These are phyloP conservation scores for Coenonympha glycerion DNA, from an alignment of 2,888 invertebrate genomes.

Conservation along the genomic window DNA sequence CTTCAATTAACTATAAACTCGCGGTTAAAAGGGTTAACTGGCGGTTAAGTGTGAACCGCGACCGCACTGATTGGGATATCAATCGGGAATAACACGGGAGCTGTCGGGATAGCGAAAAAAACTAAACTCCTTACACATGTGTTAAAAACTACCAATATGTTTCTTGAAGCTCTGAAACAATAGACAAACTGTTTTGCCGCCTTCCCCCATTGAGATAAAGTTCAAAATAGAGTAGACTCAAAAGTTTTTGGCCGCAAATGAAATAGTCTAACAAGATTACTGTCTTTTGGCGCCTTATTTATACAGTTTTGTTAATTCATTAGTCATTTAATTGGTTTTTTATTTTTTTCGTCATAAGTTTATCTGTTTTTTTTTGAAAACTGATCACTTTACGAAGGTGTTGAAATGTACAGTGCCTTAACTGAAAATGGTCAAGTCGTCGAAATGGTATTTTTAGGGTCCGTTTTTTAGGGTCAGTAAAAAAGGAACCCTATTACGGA, in stretches of 20 bases:
- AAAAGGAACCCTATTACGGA: too few relatives aligned
- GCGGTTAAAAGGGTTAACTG: constrained; percentile 30
- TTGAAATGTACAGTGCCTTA: too few relatives aligned
- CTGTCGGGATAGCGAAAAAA: constrained; percentile 51
- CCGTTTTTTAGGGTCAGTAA: too few relatives aligned
- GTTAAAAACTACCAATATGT: constrained; percentile 17
- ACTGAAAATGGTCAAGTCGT: too few relatives aligned
- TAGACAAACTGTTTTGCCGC: constrained; percentile 2
- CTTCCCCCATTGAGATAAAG: constrained; percentile 14
- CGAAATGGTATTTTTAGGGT: too few relatives aligned
- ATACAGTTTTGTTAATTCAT: constrained; percentile 21
- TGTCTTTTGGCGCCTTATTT: constrained; percentile 54
- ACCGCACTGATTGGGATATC: constrained; percentile 45
- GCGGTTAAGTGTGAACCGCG: constrained; percentile 31
- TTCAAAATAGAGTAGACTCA: constrained; percentile 7
- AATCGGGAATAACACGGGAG: constrained; percentile 57
- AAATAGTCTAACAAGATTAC: constrained; percentile 29
- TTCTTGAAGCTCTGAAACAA: constrained; percentile 4
- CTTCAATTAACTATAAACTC: constrained; percentile 38
- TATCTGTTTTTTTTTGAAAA: constrained; percentile 6
- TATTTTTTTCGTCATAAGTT: constrained; percentile 21
- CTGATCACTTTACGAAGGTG: too few relatives aligned
- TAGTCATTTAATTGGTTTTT: constrained; percentile 24
- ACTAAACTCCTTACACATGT: constrained; percentile 39
- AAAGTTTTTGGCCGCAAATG: constrained; percentile 28